Evolutionary conservation across 2,113 vertebrate species (phyloP).

Genomic region (Trachemys scripta): DNA sequence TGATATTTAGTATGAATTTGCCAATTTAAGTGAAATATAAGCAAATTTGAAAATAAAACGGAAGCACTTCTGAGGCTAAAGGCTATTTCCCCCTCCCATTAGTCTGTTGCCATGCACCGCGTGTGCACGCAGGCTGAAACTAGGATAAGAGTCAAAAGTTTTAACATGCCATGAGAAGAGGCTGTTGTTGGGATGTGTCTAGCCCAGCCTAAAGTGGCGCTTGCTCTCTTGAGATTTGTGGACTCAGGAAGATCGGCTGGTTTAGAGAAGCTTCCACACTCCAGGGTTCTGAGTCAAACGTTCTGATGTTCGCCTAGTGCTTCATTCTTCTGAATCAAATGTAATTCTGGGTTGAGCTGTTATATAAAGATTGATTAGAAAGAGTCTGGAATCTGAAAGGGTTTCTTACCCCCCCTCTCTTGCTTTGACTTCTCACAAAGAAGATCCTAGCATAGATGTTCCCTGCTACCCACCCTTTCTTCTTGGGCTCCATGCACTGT

Average conservation of each 20-base stretch:
- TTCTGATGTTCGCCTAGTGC: conserved; percentile 12
- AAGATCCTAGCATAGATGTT: conserved; percentile 10
- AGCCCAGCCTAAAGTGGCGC: neutral
- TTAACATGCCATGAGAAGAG: neutral
- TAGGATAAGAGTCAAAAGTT: neutral
- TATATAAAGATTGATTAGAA: rapidly evolving
- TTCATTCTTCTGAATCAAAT: neutral
- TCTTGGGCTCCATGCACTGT: conserved; percentile 30
- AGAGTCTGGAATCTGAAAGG: neutral
- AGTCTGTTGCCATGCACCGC: rapidly evolving
- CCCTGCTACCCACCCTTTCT: neutral
- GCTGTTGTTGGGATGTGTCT: neutral
- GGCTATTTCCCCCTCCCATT: neutral
- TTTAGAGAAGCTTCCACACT: neutral
- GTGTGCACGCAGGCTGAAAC: neutral
- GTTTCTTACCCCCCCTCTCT: neutral
- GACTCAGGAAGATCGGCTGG: neutral
- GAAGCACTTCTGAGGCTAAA: neutral
- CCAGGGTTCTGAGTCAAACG: neutral
- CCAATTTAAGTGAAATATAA: neutral
- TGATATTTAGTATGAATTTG: neutral
- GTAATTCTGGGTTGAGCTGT: neutral
- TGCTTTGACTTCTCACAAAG: conserved; percentile 23
- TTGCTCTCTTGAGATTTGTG: neutral
- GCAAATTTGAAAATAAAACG: neutral